Percentiles rank a stretch among this genome's conserved stretches.
These are phyloP conservation scores for Furnarius figulus DNA, from an alignment of 2,113 vertebrate genomes.

Conservation along the genomic window DNA sequence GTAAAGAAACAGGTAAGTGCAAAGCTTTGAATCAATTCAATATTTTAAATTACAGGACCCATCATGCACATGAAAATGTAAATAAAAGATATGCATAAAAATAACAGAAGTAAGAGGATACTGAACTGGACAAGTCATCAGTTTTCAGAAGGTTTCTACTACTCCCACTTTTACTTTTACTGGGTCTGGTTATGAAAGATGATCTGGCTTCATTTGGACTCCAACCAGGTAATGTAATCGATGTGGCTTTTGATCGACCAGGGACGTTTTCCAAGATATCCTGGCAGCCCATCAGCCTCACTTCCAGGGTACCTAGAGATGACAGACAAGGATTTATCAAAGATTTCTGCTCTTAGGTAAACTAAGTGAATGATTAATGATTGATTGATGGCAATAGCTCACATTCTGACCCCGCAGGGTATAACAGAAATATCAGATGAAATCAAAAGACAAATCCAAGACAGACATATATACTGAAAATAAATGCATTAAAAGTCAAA, in stretches of 20 bases:
- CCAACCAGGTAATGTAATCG: constrained; percentile 89
- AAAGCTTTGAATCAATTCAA: neutral
- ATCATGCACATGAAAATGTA: neutral
- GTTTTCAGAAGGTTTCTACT: constrained; percentile 92
- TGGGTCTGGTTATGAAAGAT: constrained; percentile 95
- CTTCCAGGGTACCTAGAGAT: constrained; percentile 91
- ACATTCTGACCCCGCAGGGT: neutral
- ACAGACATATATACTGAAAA: constrained; percentile 5
- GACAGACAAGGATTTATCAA: neutral
- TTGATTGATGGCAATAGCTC: neutral
- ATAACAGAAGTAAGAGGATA: constrained; percentile 55
- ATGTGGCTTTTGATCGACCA: constrained; percentile 92
- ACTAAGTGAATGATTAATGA: neutral
- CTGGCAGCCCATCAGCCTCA: constrained; percentile 98
- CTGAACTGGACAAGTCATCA: constrained; percentile 96
- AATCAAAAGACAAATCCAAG: neutral
- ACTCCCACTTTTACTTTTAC: constrained; percentile 89
- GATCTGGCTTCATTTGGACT: constrained; percentile 95
- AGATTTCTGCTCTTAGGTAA: neutral
- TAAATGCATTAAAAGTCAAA: neutral
- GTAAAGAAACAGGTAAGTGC: neutral
- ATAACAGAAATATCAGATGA: neutral
- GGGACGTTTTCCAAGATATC: constrained; percentile 97
- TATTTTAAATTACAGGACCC: neutral
- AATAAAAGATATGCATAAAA: neutral